phyloP scores from a whole-genome alignment of 2,888 invertebrate species.

The Apoda limacodes region DNA sequence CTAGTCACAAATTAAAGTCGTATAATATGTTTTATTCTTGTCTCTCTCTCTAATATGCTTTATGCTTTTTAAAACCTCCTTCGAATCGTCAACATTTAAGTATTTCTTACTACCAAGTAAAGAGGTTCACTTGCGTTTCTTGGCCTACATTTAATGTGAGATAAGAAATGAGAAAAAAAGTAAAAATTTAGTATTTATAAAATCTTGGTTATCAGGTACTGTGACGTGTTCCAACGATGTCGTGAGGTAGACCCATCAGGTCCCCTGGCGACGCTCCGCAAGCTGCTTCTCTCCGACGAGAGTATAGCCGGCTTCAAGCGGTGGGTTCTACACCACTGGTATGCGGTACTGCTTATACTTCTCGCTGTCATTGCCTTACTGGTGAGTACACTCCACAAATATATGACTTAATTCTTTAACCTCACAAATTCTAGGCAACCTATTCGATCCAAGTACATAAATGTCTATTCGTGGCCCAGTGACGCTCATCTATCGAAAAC shows the following conservation, averaged over 20 bases:
- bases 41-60: too few species aligned
- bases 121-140: background rate
- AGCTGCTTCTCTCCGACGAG: constrained; percentile 88
- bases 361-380: constrained; percentile 80
- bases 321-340: constrained; percentile 93
- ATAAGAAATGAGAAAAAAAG: background rate
- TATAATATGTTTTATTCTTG: too few species aligned
- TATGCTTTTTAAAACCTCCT: too few species aligned
- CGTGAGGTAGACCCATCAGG: constrained; percentile 95
- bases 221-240: constrained; percentile 80
- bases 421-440: too few species aligned
- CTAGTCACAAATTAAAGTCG: too few species aligned
- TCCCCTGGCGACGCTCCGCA: constrained; percentile 88
- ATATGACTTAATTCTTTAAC: too few species aligned
- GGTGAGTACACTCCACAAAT: too few species aligned
- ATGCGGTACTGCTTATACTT: constrained; percentile 83
- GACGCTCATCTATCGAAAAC: too few species aligned
- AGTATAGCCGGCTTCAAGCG: constrained; percentile 89
- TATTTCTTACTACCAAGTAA: background rate
- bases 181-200: background rate
- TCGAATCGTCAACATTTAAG: too few species aligned
- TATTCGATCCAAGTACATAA: too few species aligned
- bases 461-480: too few species aligned
- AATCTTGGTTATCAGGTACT: constrained; percentile 68
- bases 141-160: constrained; percentile 1